These are phyloP conservation scores for Meta bourneti DNA, from an alignment of 2,888 invertebrate species.

Conservation along the genomic window DNA sequence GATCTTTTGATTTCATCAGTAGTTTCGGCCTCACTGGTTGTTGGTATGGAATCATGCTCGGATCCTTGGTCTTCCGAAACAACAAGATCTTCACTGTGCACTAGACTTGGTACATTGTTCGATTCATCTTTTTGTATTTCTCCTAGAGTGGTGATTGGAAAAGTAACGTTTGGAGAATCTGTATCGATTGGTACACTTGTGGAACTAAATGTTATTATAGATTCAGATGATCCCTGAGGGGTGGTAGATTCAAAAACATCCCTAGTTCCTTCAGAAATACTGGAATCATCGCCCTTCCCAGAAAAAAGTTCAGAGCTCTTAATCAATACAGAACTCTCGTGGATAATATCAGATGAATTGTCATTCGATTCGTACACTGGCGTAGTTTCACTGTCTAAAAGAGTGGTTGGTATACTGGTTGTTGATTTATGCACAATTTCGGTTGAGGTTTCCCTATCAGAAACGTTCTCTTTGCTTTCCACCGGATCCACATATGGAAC, in stretches of 20 bases:
- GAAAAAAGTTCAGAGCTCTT: constrained; percentile 19
- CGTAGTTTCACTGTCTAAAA: neutral
- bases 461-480: neutral
- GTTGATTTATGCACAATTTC: neutral
- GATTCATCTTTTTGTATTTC: constrained; percentile 9
- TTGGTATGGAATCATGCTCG: neutral
- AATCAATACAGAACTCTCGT: constrained; percentile 12
- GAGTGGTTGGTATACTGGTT: neutral
- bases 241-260: neutral
- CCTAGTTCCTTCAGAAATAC: neutral
- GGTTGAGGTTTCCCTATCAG: neutral
- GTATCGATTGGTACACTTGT: neutral
- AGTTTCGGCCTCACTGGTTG: neutral
- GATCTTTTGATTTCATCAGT: neutral
- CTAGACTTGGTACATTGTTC: neutral
- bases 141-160: neutral
- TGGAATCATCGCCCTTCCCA: neutral
- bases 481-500: neutral
- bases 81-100: constrained; percentile 4
- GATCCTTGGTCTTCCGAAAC: neutral
- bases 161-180: neutral
- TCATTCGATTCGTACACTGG: neutral
- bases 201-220: neutral
- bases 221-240: neutral
- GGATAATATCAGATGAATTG: neutral